Evolutionary conservation across 2,888 invertebrate genomes (phyloP), one percentile per base, ranked within the genome.

Genomic region (Tanytarsus gracilentus): DNA sequence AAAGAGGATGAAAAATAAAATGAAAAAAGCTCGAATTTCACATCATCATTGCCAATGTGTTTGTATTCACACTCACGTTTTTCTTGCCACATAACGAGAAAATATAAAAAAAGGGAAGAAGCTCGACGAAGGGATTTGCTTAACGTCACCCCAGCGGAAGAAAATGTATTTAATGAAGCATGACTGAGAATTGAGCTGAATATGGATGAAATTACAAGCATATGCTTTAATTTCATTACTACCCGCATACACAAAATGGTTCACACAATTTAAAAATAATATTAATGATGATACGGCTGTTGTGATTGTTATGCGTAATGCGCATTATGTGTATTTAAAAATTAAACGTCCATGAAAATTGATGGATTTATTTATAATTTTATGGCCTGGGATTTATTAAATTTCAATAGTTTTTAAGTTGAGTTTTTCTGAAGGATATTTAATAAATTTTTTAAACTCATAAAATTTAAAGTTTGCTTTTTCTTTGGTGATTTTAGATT

Each of bases 31-130:
- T 40, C 8, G 18, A 14, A 40, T 40, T 16, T 14, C 8, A 14
- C 16, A 11, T 40, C 21, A 16, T 14, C 18, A 40, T 40, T 14
- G 9, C 18, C 18, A 7, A 36, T 26, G 6, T 14, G 9, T 21
- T 25, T 50, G 16, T 26, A 50, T 50, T 50, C 50, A 27, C 11
- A 16, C 26, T n/a, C 50, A 50, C 50, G 36, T 53, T 53, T 4
- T 23, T 25, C 27, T 49, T 40, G 8, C n/a, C 33, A 33, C 33
- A 2, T n/a, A 33, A 9, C 9, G n/a, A 33, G n/a, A 33, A 33
- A 33, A 2, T 11, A 29, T 29, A 33, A 33, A 33, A 33, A 3
- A 33, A 33, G 3, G 6, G n/a, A 33, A n/a, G 33, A 33, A 33
- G 6, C 33, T 4, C 33, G 7, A n/a, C 11, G 9, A n/a, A 51